These are phyloP conservation scores for Anthoscopus minutus DNA, from an alignment of 2,113 vertebrate species.

Conservation along the genomic window DNA sequence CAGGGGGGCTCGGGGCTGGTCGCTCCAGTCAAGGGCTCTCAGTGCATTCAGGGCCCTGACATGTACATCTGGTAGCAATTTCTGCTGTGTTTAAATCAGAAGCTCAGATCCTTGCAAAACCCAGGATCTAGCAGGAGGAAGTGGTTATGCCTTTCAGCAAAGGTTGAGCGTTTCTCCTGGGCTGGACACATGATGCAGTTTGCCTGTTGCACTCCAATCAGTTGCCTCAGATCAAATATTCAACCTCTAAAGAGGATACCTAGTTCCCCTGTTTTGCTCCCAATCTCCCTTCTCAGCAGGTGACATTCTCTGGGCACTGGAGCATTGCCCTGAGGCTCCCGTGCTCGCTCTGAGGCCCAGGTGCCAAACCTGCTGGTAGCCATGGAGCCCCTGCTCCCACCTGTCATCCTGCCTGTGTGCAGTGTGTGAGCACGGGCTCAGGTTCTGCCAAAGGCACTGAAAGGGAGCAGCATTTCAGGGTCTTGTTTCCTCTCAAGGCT, in stretches of 20 bases:
- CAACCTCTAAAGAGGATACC: background rate
- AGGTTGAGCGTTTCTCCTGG: background rate
- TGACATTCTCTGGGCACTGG: background rate
- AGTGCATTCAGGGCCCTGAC: background rate
- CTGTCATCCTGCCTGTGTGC: background rate
- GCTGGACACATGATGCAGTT: background rate
- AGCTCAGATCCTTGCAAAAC: background rate
- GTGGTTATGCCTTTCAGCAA: background rate
- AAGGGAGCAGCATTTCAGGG: background rate
- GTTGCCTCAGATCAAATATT: background rate
- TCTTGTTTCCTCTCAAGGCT: background rate
- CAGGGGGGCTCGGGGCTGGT: background rate
- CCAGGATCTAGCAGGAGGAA: background rate
- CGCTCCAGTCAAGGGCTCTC: background rate
- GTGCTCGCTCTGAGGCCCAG: background rate
- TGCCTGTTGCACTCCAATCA: background rate
- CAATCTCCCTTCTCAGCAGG: background rate
- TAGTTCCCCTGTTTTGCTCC: background rate
- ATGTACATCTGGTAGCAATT: slow-evolving; percentile 33
- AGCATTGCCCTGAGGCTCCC: background rate
- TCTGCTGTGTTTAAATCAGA: slow-evolving; percentile 11
- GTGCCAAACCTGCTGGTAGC: background rate
- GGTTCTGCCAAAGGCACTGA: background rate
- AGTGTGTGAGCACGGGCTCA: rapidly evolving
- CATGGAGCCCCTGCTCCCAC: rapidly evolving